Evolutionary conservation across 2,888 invertebrate species (phyloP).

Genomic region (Drosophila cognata): DNA sequence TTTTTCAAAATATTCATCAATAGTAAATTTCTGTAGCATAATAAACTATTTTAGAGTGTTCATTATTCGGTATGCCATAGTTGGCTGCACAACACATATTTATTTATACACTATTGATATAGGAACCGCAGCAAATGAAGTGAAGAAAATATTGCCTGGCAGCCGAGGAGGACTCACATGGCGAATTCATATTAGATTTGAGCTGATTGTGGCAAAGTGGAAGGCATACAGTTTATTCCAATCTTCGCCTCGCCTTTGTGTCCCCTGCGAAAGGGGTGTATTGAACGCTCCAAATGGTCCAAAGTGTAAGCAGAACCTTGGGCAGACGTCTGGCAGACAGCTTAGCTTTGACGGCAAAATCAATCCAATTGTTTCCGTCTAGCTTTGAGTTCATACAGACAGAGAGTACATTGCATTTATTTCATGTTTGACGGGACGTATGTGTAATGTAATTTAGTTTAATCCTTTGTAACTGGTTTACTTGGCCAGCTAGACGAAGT

Average conservation of each 20-base stretch:
- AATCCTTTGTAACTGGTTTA: slow-evolving; percentile 2
- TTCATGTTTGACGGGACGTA: slow-evolving; percentile 42
- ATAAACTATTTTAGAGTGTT: neutral
- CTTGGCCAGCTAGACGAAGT: neutral
- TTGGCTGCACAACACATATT: neutral
- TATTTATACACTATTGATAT: slow-evolving; percentile 48
- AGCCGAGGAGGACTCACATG: slow-evolving; percentile 25
- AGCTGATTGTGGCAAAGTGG: slow-evolving; percentile 40
- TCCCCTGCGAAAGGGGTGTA: slow-evolving; percentile 1
- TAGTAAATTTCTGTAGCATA: neutral
- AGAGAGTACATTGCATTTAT: slow-evolving; percentile 20
- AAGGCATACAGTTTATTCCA: slow-evolving; percentile 30
- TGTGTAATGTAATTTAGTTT: slow-evolving; percentile 37
- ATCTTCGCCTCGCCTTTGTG: slow-evolving; percentile 3
- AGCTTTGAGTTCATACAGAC: slow-evolving; percentile 19
- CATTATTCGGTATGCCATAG: neutral
- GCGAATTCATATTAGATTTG: slow-evolving; percentile 62
- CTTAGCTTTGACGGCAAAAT: slow-evolving; percentile 34
- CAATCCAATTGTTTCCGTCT: slow-evolving; percentile 60
- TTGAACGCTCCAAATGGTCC: neutral
- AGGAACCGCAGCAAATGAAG: slow-evolving; percentile 41
- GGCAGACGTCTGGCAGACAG: slow-evolving; percentile 28
- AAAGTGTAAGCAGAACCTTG: neutral
- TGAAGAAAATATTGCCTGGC: slow-evolving; percentile 9
- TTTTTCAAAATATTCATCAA: too few relatives aligned